Percentiles rank a stretch among this genome's conserved stretches.
Evolutionary conservation across 2,888 invertebrate species (phyloP).

Genomic region (Drosophila monieri): DNA sequence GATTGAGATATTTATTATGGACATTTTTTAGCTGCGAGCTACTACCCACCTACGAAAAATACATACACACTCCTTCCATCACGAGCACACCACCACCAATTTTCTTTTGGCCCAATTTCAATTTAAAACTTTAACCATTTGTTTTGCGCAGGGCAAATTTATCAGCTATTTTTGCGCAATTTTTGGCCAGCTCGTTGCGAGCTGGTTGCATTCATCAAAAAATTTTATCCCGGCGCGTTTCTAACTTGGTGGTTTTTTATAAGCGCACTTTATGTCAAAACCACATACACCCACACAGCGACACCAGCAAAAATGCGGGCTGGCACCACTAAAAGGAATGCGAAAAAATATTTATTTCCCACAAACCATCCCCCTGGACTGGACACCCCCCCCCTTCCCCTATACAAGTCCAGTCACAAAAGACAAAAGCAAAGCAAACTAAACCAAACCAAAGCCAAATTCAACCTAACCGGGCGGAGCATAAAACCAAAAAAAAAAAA

Average conservation of each 20-base stretch:
- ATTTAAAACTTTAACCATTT: constrained; percentile 77
- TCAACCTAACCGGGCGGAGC: constrained; percentile 41
- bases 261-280: constrained; percentile 78
- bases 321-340: constrained; percentile 55
- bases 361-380: not conserved
- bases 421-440: constrained; percentile 55
- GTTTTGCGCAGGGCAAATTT: constrained; percentile 61
- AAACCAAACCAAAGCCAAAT: constrained; percentile 35
- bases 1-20: constrained; percentile 78
- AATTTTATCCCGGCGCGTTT: constrained; percentile 64
- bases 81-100: constrained; percentile 10
- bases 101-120: constrained; percentile 74
- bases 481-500: constrained; percentile 27
- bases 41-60: not conserved
- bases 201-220: constrained; percentile 72
- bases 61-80: not conserved
- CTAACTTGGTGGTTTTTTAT: constrained; percentile 75
- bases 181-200: constrained; percentile 43
- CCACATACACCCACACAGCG: constrained; percentile 52
- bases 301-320: constrained; percentile 32
- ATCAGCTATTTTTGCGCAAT: constrained; percentile 72
- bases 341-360: constrained; percentile 46
- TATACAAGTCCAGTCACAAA: constrained; percentile 27
- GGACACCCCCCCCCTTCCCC: not conserved
- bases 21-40: constrained; percentile 42